Conservation (phyloP, 2,797 vertebrate species). For the Smutsia temminckii region DNA sequence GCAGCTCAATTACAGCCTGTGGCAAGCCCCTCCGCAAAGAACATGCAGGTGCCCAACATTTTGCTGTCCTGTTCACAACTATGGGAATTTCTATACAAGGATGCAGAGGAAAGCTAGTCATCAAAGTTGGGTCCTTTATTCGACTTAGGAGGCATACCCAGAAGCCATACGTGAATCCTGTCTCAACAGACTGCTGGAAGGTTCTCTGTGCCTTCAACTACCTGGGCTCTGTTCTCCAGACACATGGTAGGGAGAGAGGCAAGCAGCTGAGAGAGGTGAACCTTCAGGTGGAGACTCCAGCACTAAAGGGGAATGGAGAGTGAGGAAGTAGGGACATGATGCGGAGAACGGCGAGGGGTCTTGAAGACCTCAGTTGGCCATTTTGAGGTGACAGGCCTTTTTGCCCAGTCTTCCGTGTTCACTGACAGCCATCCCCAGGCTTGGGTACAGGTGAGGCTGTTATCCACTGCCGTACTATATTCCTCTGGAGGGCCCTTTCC, state of each 20-base stretch:
- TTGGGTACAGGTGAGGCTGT: not conserved
- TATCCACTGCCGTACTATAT: too few species aligned
- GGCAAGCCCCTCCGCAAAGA: too few species aligned
- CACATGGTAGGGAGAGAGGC: not conserved
- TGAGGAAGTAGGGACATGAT: not conserved
- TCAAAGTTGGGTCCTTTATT: constrained; percentile 72
- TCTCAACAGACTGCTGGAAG: not conserved
- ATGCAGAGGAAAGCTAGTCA: constrained; percentile 18
- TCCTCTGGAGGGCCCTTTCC: not conserved
- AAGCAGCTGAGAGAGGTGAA: not conserved
- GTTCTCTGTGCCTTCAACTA: not conserved
- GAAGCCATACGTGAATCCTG: not conserved
- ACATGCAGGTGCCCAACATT: not conserved
- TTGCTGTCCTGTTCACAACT: not conserved
- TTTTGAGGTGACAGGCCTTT: not conserved
- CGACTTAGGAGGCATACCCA: not conserved
- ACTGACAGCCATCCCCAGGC: not conserved
- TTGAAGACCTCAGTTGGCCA: not conserved
- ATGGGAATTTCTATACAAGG: not conserved
- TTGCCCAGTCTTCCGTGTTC: not conserved
- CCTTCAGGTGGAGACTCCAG: not conserved
- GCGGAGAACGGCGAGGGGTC: not conserved
- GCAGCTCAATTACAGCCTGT: not conserved
- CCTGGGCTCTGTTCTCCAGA: not conserved
- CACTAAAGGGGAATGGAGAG: not conserved